Evolutionary conservation across 2,888 invertebrate species (phyloP), one percentile per base, ranked within the genome.

Genomic region (Melinaea menophilus): DNA sequence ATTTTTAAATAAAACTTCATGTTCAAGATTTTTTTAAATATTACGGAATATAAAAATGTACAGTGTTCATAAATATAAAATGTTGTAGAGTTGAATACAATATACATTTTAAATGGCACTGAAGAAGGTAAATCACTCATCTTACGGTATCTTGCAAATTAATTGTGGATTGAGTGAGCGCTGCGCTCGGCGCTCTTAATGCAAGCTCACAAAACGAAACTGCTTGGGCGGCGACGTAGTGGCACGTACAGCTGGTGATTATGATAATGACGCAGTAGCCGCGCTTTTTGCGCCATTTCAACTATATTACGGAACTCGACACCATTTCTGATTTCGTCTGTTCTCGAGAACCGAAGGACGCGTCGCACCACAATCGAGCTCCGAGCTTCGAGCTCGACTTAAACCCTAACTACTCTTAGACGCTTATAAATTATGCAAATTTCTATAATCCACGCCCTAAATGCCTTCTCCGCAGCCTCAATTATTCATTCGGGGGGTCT

Each of bases 401-500:
- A 22, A 22, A 22, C 75, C 75, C 79, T 79, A 83, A 82, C 82
- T 79, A 79, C 84, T 82, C 79, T 75, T 82, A 84, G 83, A 82
- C 75, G 80, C 80, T 86, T 85, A 88, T 90, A 88, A 89, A 88
- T 88, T 89, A 90, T 90, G 87, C 87, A 88, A 86, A 84, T 85
- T 82, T 86, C 86, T 80, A 88, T 90, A 90, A 89, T 88, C 88
- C 84, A 84, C 86, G 83, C 85, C 86, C 85, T 90, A 89, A 89
- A 88, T 86, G 88, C 86, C 84, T 86, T 85, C 87, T 86, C 84
- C 84, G 78, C 79, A 79, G 81, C 79, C 80, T 89, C 85, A 88
- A 90, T 90, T 88, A 89, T 90, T 90, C 86, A 90, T 88, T 84
- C 81, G 81, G 82, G 85, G 76, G 86, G 86, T 88, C 88, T 89